Evolutionary conservation across 2,797 vertebrate genomes (phyloP).

Genomic region (Acanthurus leucopareius): DNA sequence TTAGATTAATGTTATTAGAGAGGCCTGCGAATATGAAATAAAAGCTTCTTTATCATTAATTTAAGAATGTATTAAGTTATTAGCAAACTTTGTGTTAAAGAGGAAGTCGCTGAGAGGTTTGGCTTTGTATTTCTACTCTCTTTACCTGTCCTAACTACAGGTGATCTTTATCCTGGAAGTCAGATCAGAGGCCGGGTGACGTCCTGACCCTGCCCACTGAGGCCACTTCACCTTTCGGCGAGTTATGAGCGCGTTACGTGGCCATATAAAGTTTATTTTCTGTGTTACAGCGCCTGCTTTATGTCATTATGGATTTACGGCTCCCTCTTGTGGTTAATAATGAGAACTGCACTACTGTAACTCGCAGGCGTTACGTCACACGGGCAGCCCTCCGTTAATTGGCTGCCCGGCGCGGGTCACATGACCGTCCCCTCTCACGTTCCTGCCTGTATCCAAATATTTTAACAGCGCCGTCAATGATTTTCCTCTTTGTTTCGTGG

Average conservation of each 20-base stretch:
- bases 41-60: not conserved
- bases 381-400: not conserved
- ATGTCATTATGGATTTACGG: fast-evolving
- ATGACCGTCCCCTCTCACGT: constrained; percentile 14
- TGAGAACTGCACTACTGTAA: constrained; percentile 8
- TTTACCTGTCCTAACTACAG: not conserved
- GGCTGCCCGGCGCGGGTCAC: constrained; percentile 44
- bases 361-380: not conserved
- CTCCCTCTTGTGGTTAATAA: not conserved
- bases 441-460: not conserved
- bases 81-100: too few species aligned
- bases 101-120: too few species aligned
- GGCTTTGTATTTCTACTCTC: not conserved
- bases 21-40: not conserved
- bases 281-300: too few species aligned
- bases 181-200: constrained; percentile 2
- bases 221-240: too few species aligned
- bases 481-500: fast-evolving
- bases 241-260: too few species aligned
- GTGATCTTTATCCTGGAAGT: not conserved
- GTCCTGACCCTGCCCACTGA: too few species aligned
- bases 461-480: too few species aligned
- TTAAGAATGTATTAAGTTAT: not conserved
- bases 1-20: not conserved
- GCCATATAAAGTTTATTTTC: too few species aligned